Conservation (phyloP, 2,113 vertebrate species). For the Jacana jacana region DNA sequence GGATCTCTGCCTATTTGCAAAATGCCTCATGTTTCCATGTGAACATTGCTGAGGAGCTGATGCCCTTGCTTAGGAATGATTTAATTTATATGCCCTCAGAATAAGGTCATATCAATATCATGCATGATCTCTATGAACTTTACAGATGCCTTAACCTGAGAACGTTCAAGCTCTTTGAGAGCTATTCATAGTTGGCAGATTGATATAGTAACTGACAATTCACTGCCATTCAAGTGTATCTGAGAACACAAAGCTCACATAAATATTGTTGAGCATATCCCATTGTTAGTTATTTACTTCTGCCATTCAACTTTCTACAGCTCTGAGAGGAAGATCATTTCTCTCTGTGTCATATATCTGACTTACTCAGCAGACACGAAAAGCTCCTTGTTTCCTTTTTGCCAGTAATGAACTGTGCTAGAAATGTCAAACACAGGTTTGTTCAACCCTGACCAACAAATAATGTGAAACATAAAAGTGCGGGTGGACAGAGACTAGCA, state of each 20-base stretch:
- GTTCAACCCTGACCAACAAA: neutral
- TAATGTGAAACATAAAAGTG: neutral
- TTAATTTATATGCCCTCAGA: constrained; percentile 76
- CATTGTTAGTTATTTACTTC: constrained; percentile 76
- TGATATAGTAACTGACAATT: constrained; percentile 82
- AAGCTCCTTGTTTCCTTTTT: constrained; percentile 28
- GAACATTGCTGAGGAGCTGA: neutral
- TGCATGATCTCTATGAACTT: constrained; percentile 70
- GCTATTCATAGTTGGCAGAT: constrained; percentile 81
- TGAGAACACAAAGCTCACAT: constrained; percentile 79
- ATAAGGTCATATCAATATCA: constrained; percentile 78
- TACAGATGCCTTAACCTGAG: constrained; percentile 76
- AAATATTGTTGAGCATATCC: constrained; percentile 78
- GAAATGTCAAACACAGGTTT: constrained; percentile 18
- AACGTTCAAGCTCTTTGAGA: constrained; percentile 62
- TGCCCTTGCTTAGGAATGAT: constrained; percentile 24
- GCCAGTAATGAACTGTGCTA: neutral
- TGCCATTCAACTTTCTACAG: constrained; percentile 69
- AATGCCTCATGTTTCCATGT: constrained; percentile 46
- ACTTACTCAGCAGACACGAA: constrained; percentile 21
- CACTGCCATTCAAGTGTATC: constrained; percentile 76
- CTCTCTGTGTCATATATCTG: constrained; percentile 36
- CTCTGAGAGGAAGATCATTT: constrained; percentile 66
- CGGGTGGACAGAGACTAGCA: neutral
- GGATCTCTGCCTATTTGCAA: neutral